Evolutionary conservation across 2,113 vertebrate species (phyloP).

Genomic region (Brachyhypopomus occidentalis): DNA sequence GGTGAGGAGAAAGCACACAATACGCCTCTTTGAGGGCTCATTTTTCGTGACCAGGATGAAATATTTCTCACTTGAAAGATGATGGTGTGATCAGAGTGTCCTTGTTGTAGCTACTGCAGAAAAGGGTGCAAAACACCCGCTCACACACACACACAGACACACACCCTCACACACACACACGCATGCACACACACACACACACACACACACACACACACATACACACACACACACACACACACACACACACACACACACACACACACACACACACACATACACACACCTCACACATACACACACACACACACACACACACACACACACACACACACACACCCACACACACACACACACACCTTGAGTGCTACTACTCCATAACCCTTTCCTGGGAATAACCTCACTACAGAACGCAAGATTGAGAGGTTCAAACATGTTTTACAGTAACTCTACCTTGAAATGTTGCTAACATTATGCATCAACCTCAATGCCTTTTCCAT

Average conservation of each 20-base stretch:
- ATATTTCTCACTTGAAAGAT: constrained; percentile 44
- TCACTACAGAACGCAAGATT: no score
- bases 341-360: neutral
- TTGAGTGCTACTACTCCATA: no score
- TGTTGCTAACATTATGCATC: neutral
- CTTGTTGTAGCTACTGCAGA: constrained; percentile 28
- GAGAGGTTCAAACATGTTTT: no score
- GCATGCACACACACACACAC: neutral
- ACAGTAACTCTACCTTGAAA: neutral
- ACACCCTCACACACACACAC: neutral
- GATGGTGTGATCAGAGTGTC: constrained; percentile 41
- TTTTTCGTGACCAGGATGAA: constrained; percentile 50
- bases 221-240: no score
- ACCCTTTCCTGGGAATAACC: no score
- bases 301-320: neutral
- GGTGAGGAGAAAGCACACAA: constrained; percentile 46
- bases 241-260: neutral
- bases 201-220: neutral
- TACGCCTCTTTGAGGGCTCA: constrained; percentile 40
- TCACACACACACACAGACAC: neutral
- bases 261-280: neutral
- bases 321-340: neutral
- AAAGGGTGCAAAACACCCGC: neutral
- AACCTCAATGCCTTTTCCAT: no score
- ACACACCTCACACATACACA: constrained; percentile 11